Base-by-base conservation (phyloP, 37 sponge, comb jelly and placozoan genomes). In the Aplysina aerophoba region DNA sequence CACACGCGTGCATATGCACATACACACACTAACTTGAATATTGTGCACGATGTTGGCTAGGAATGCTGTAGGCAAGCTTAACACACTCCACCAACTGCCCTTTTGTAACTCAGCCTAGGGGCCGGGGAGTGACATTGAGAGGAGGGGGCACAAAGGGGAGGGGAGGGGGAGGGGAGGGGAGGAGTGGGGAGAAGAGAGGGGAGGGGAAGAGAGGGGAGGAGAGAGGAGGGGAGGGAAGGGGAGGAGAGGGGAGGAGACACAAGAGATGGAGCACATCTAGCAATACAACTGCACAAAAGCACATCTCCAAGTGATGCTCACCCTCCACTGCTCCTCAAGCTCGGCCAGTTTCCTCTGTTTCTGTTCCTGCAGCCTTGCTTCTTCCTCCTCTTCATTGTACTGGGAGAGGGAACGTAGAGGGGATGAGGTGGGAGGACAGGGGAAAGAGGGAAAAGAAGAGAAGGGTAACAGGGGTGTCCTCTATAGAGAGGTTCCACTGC, bases 241-340 rank as follows among this genome's bases (percentile, higher is more conserved):
- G n/a, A n/a, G n/a, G n/a, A n/a, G n/a, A n/a, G n/a, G n/a, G n/a
- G n/a, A n/a, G n/a, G n/a, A n/a, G n/a, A n/a, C n/a, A n/a, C n/a
- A n/a, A n/a, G n/a, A n/a, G n/a, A n/a, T n/a, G n/a, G n/a, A n/a
- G n/a, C n/a, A n/a, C n/a, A n/a, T n/a, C n/a, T n/a, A n/a, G 59
- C 17, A 57, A 57, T 57, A 57, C 59, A 20, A 17, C 59, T 20
- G 59, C 59, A 65, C 66, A 65, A 30, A 65, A 16, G 66, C 6
- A 85, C 69, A 85, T 82, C 83, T 87, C 88, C 17, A 53, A 34
- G 27, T 15, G 30, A 55, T 50, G 21, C 67, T 14, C 13, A 72
- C 91, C 81, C 63, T 93, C 96, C 96, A 95, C 55, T 90, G 71
- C 78, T 90, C 74, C 63, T 95, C 96, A 59, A 95, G 56, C 25